phyloP scores from a whole-genome alignment of 2,113 vertebrate genomes.

The Rhinichthys klamathensis region DNA sequence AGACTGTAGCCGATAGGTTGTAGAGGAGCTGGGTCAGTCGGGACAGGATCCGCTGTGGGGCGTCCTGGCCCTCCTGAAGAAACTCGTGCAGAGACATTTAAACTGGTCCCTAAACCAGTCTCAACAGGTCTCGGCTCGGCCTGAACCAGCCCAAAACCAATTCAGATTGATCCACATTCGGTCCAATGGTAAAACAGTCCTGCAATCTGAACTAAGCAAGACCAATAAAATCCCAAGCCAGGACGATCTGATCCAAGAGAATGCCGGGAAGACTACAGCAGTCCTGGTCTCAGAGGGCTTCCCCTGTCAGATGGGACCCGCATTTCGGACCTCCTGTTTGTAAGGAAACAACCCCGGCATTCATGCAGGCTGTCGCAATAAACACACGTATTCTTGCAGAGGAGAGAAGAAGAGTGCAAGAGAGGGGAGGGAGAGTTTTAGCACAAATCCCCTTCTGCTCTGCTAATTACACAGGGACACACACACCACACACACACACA shows the following conservation, averaged over 20 bases:
- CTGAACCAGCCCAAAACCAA: neutral
- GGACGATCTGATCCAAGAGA: neutral
- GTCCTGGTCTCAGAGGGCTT: neutral
- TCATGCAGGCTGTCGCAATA: slow-evolving; percentile 6
- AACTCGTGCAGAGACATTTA: slow-evolving; percentile 78
- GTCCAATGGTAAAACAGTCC: neutral
- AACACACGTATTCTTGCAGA: slow-evolving; percentile 19
- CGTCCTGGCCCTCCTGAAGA: slow-evolving; percentile 75
- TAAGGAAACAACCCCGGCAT: slow-evolving; percentile 37
- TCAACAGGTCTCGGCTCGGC: neutral
- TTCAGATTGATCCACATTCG: neutral
- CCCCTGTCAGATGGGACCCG: neutral
- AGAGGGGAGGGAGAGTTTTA: slow-evolving; percentile 53
- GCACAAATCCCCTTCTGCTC: slow-evolving; percentile 61
- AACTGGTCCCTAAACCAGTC: slow-evolving; percentile 8
- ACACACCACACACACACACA: slow-evolving; percentile 12
- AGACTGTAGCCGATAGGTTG: slow-evolving; percentile 74
- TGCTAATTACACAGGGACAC: slow-evolving; percentile 57
- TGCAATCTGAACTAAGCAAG: neutral
- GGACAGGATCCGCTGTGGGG: slow-evolving; percentile 70
- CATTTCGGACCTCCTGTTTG: slow-evolving; percentile 29
- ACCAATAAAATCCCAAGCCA: slow-evolving; percentile 20
- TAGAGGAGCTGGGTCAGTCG: slow-evolving; percentile 75
- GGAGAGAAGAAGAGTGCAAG: slow-evolving; percentile 43
- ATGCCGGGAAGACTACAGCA: neutral